Percentiles rank a stretch among this genome's conserved stretches.
These are phyloP conservation scores for Caenorhabditis wallacei DNA, from an alignment of 2,888 invertebrate species.

Conservation along the genomic window DNA sequence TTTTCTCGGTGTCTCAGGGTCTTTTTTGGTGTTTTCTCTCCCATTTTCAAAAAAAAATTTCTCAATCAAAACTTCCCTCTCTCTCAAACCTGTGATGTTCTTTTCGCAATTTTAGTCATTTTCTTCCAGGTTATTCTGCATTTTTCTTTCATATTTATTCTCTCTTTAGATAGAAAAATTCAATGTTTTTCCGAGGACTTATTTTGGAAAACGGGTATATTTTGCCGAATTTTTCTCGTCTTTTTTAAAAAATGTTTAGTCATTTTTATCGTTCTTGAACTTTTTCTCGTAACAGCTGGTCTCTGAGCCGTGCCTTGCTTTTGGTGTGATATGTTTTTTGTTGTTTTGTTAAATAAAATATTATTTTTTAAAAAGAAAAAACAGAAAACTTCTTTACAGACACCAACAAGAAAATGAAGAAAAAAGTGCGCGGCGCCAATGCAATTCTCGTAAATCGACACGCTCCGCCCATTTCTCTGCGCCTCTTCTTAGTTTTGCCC, in stretches of 20 bases:
- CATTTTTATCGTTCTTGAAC: background rate
- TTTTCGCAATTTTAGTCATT: slow-evolving; percentile 14
- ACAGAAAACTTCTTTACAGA: background rate
- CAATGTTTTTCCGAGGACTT: slow-evolving; percentile 18
- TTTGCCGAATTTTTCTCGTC: slow-evolving; percentile 11
- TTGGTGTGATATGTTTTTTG: slow-evolving; percentile 55
- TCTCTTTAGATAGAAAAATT: slow-evolving; percentile 9
- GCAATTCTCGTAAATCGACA: slow-evolving; percentile 49
- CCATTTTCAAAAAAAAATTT: slow-evolving; percentile 9
- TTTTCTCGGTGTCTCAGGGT: slow-evolving; percentile 37
- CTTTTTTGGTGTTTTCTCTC: slow-evolving; percentile 10
- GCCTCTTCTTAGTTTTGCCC: slow-evolving; percentile 26
- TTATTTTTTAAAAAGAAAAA: background rate
- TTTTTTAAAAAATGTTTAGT: background rate
- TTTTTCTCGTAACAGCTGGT: slow-evolving; percentile 43
- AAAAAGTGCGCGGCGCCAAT: slow-evolving; percentile 50
- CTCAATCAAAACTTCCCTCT: background rate
- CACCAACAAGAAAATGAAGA: background rate
- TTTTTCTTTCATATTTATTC: slow-evolving; percentile 30
- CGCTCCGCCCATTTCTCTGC: slow-evolving; percentile 35
- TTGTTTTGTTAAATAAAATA: slow-evolving; percentile 32
- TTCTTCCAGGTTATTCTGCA: slow-evolving; percentile 14
- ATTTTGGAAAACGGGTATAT: slow-evolving; percentile 30
- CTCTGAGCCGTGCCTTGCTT: slow-evolving; percentile 65
- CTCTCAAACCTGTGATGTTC: slow-evolving; percentile 46